A percentile compares a stretch with the other conserved stretches of the same genome.
These are phyloP conservation scores for Isurus oxyrinchus DNA, from an alignment of 2,113 vertebrate species.

Conservation along the genomic window DNA sequence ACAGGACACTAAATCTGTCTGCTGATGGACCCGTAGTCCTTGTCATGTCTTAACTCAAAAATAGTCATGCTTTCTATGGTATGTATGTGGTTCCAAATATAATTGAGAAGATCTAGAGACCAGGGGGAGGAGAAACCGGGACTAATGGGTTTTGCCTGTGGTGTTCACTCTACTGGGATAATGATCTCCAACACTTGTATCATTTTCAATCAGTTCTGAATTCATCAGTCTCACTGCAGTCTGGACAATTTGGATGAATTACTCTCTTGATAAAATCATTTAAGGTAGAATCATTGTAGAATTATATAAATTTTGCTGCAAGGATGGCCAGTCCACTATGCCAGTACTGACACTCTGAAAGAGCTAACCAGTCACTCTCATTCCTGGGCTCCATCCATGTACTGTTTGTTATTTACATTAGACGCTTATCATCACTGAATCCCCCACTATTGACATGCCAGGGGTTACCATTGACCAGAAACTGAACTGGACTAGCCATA, in stretches of 20 bases:
- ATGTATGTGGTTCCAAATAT: neutral
- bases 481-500: too few relatives aligned
- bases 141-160: neutral
- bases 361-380: neutral
- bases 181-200: neutral
- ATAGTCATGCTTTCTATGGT: neutral
- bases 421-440: neutral
- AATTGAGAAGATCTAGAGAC: neutral
- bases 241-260: neutral
- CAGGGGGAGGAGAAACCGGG: neutral
- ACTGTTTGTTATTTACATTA: neutral
- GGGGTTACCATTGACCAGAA: too few relatives aligned
- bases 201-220: neutral
- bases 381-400: neutral
- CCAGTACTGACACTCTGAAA: neutral
- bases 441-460: too few relatives aligned
- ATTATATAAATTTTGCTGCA: neutral
- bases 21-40: neutral
- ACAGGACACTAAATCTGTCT: neutral
- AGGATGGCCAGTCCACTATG: neutral
- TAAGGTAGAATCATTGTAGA: neutral
- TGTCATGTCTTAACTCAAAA: neutral
- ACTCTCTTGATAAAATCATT: neutral
- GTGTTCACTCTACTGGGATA: neutral
- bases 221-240: neutral